A percentile compares a stretch with the other conserved stretches of the same genome.
Conservation (phyloP, 2,797 vertebrate genomes). For the Leptodactylus fallax region DNA sequence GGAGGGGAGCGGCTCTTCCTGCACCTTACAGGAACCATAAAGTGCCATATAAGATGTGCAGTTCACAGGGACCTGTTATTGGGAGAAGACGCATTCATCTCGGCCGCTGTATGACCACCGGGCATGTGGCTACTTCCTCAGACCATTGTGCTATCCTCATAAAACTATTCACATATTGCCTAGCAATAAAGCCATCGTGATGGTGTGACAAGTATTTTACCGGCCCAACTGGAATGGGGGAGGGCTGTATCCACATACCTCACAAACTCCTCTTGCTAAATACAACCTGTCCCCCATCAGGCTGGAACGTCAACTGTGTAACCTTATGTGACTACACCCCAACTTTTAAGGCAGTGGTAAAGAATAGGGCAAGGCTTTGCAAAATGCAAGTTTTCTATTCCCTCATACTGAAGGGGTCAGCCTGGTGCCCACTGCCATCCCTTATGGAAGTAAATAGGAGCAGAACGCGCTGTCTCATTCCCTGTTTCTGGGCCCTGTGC, state of each 20-base stretch:
- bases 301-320: background rate
- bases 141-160: slow-evolving; percentile 10
- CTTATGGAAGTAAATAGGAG: too few relatives aligned
- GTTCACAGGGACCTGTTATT: slow-evolving; percentile 39
- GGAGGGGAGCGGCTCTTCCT: background rate
- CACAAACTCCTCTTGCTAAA: background rate
- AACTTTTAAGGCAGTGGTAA: too few relatives aligned
- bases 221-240: background rate
- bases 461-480: too few relatives aligned
- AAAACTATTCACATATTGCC: slow-evolving; percentile 1
- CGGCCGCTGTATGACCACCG: too few relatives aligned
- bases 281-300: background rate
- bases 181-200: slow-evolving; percentile 6
- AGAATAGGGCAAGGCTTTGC: too few relatives aligned
- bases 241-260: too few relatives aligned
- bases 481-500: too few relatives aligned
- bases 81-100: background rate
- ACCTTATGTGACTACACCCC: too few relatives aligned
- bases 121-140: slow-evolving; percentile 32
- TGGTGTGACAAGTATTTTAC: background rate
- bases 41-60: too few relatives aligned
- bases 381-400: too few relatives aligned
- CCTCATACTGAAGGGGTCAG: too few relatives aligned
- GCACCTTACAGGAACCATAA: slow-evolving; percentile 12
- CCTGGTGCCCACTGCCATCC: too few relatives aligned